Conservation (phyloP, 2,113 vertebrate species). For the Stegostoma tigrinum region DNA sequence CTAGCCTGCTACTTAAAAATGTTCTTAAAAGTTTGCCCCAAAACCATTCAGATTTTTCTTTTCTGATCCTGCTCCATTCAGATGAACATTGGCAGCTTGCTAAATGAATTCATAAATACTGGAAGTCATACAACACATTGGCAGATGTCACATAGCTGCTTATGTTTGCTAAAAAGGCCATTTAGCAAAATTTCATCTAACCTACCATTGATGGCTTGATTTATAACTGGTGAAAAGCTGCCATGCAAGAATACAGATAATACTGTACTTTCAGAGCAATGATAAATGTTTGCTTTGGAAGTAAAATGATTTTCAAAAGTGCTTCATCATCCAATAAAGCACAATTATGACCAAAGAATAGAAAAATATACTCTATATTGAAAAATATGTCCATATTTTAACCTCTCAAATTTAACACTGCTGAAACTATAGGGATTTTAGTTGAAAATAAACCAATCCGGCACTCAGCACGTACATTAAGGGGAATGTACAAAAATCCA, state of each 20-base stretch:
- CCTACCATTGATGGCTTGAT: not conserved
- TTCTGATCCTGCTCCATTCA: not conserved
- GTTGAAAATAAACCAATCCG: constrained; percentile 16
- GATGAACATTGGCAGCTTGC: not conserved
- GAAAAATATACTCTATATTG: not conserved
- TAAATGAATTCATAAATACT: not conserved
- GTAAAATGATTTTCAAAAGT: not conserved
- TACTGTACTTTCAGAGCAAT: not conserved
- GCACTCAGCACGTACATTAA: not conserved
- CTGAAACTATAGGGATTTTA: not conserved
- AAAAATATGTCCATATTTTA: not conserved
- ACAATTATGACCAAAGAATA: not conserved
- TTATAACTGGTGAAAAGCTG: not conserved
- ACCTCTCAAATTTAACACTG: constrained; percentile 2
- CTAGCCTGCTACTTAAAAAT: not conserved
- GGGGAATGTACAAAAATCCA: not conserved
- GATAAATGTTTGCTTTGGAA: not conserved
- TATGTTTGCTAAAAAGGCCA: not conserved
- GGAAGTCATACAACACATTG: not conserved
- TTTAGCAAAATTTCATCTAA: not conserved
- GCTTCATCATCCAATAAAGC: not conserved
- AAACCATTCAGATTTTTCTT: not conserved
- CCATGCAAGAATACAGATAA: not conserved
- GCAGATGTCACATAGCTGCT: not conserved
- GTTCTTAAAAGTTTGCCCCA: not conserved